Base-by-base conservation (phyloP, 2,888 invertebrate species). In the Prenolepis imparis region DNA sequence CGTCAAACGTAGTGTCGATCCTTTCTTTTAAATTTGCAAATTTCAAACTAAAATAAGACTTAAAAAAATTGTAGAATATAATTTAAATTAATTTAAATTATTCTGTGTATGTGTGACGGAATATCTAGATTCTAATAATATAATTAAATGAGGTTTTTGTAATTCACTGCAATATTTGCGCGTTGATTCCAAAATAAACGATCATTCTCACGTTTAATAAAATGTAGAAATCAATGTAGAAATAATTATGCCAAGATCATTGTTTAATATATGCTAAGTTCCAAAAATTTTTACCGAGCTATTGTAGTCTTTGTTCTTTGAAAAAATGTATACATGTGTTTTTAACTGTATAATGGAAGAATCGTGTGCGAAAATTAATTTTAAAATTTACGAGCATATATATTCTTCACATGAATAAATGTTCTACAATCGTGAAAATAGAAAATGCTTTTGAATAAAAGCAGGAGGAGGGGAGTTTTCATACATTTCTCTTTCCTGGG, bases 11-110 rank as follows among this genome's bases (percentile, higher is more conserved):
- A 77, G 18, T 41, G 39, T 4, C 52, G 39, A 78, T 55, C 28
- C 52, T 55, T 66, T 39, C 66, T 6, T 75, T 64, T 41, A 21
- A 67, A 77, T 48, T 82, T 67, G 48, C 59, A 64, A 44, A 48
- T 63, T 48, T 48, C 8, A 32, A 18, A 61, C 9, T 8, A 18
- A 61, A 18, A n/a, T n/a, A 52, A 21, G 5, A 70, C 15, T 36
- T 70, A 12, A 1, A 12, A 52, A 32, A n/a, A 15, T 6, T 52
- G 11, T 36, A 55, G 3, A 39, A 39, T 39, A 57, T 12, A 39
- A 24, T n/a, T 57, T 11, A 39, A 72, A 72, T 74, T 59, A 61
- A 59, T 39, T 3, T 0, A n/a, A n/a, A n/a, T n/a, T n/a, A n/a
- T n/a, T n/a, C n/a, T 48, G 48, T 48, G 48, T 48, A 4, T 48